Percentiles rank a stretch among this genome's conserved stretches.
These are phyloP conservation scores for Lichenostomus cassidix DNA, from an alignment of 2,113 vertebrate species.

Conservation along the genomic window DNA sequence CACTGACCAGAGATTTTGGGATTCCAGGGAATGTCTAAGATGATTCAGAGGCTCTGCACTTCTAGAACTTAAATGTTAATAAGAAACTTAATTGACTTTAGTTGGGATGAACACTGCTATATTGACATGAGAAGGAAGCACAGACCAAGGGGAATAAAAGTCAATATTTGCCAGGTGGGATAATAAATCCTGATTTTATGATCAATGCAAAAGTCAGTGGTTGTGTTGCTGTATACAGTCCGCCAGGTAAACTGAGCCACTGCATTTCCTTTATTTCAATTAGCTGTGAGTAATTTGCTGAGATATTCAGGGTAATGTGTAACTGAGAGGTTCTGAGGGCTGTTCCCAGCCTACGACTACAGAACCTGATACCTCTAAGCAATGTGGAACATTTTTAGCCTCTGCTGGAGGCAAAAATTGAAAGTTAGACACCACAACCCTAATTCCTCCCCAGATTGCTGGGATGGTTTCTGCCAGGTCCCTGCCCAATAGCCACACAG, in stretches of 20 bases:
- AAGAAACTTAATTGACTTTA: not conserved
- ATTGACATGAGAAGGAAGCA: slow-evolving; percentile 7
- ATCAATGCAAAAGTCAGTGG: not conserved
- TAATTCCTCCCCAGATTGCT: not conserved
- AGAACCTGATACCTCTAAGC: slow-evolving; percentile 62
- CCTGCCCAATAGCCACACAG: not conserved
- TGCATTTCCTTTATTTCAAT: slow-evolving; percentile 49
- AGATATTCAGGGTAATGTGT: slow-evolving; percentile 55
- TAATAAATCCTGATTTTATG: slow-evolving; percentile 29
- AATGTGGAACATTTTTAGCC: slow-evolving; percentile 50
- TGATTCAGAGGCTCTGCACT: not conserved
- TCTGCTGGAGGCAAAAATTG: slow-evolving; percentile 46
- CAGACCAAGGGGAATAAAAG: not conserved
- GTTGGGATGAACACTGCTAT: not conserved
- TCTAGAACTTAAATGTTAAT: not conserved
- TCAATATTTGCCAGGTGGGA: slow-evolving; percentile 37
- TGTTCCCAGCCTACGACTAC: slow-evolving; percentile 7
- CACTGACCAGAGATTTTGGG: not conserved
- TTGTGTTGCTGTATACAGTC: slow-evolving; percentile 5
- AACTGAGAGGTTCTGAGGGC: slow-evolving; percentile 53
- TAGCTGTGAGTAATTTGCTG: slow-evolving; percentile 38
- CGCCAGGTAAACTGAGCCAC: not conserved
- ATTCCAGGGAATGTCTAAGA: not conserved
- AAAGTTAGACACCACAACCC: not conserved
- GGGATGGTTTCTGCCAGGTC: slow-evolving; percentile 33